phyloP scores from a whole-genome alignment of 2,888 invertebrate species.

The Aphrophora alni region DNA sequence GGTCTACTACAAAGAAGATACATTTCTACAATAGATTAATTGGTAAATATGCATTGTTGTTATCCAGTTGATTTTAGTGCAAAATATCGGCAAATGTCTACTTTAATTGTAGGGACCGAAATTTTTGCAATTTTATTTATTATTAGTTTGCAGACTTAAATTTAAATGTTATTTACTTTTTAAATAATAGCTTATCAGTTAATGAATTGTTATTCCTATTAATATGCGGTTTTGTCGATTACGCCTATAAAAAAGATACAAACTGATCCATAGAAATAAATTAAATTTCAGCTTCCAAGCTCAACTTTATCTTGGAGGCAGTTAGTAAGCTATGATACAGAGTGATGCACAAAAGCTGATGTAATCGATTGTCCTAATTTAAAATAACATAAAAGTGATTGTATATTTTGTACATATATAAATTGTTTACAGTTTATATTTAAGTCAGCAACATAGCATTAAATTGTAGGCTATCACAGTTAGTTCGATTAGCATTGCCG shows the following conservation, averaged over 20 bases:
- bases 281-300: background rate
- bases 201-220: background rate
- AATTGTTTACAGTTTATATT: background rate
- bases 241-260: background rate
- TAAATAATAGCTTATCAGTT: background rate
- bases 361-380: background rate
- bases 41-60: too few relatives aligned
- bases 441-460: background rate
- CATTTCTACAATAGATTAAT: too few relatives aligned
- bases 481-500: background rate
- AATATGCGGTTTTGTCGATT: background rate
- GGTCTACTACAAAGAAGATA: too few relatives aligned
- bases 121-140: conserved; percentile 67
- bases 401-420: background rate
- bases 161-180: background rate
- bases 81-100: too few relatives aligned
- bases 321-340: background rate
- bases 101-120: conserved; percentile 85
- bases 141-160: background rate
- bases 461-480: background rate
- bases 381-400: background rate
- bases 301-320: background rate
- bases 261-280: background rate
- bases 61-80: too few relatives aligned
- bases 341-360: background rate